phyloP scores from a whole-genome alignment of 1,140 invertebrate species.

The Druon quercuslanigerum region DNA sequence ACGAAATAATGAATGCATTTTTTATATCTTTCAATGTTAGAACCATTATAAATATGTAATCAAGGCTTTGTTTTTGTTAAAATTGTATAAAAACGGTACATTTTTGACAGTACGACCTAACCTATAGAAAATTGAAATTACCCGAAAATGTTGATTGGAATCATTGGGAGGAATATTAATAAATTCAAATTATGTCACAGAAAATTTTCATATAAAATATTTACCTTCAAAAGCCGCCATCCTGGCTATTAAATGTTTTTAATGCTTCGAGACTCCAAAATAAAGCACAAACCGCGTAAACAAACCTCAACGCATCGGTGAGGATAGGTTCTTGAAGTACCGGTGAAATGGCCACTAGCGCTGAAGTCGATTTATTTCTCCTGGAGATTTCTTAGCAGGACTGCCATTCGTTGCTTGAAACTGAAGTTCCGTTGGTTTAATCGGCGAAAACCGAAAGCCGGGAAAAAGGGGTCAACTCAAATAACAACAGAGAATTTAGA shows the following conservation, averaged over 20 bases:
- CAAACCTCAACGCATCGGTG: too few species aligned
- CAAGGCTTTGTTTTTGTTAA: not conserved
- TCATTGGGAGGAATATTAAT: not conserved
- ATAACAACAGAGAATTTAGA: too few species aligned
- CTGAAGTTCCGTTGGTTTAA: too few species aligned
- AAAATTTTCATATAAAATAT: not conserved
- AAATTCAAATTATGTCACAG: constrained; percentile 19
- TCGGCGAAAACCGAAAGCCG: too few species aligned
- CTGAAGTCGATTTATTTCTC: too few species aligned
- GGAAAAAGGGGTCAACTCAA: too few species aligned
- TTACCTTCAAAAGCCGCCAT: constrained; percentile 83
- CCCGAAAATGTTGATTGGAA: not conserved
- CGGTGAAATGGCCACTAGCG: too few species aligned
- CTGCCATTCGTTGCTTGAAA: too few species aligned
- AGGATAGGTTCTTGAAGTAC: too few species aligned
- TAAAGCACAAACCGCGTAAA: not conserved
- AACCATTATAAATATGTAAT: not conserved
- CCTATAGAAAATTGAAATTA: constrained; percentile 14
- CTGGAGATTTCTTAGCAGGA: too few species aligned
- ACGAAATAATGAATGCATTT: too few species aligned
- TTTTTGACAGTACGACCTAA: constrained; percentile 19
- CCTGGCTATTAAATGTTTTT: constrained; percentile 35
- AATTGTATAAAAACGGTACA: not conserved
- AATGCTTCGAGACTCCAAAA: constrained; percentile 3
- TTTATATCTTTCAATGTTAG: not conserved